phyloP scores from a whole-genome alignment of 2,888 invertebrate species.

The Bellardia pandia region DNA sequence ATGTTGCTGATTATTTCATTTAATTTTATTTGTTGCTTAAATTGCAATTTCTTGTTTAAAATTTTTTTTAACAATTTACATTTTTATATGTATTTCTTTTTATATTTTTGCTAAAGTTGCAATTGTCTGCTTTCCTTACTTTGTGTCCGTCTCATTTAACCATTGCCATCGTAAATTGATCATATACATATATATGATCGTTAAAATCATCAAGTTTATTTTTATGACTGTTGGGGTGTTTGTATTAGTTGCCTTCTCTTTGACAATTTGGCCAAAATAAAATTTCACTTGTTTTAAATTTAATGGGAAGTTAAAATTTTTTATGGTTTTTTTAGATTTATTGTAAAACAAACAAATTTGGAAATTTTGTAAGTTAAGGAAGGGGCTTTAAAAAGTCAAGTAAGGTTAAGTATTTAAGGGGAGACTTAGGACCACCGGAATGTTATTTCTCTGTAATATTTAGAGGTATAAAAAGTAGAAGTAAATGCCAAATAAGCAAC shows the following conservation, averaged over 20 bases:
- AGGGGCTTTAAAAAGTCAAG: no score
- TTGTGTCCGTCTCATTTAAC: conserved; percentile 12
- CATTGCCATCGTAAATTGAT: conserved; percentile 41
- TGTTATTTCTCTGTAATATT: no score
- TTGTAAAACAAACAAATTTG: not conserved
- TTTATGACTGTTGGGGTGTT: conserved; percentile 26
- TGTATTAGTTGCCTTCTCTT: not conserved
- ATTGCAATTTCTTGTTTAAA: conserved; percentile 57
- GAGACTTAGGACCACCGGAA: no score
- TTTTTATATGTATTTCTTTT: no score
- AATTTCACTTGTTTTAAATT: conserved; percentile 28
- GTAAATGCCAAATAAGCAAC: no score
- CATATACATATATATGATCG: conserved; percentile 34
- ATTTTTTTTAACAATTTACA: conserved; percentile 38
- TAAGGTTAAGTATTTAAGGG: no score
- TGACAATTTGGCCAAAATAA: conserved; percentile 4
- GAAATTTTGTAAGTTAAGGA: not conserved
- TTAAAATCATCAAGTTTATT: conserved; percentile 41
- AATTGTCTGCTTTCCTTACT: not conserved
- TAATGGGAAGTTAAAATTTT: conserved; percentile 21
- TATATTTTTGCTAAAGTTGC: conserved; percentile 8
- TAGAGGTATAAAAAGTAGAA: no score
- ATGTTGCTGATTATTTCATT: conserved; percentile 44
- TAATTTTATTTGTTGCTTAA: conserved; percentile 20
- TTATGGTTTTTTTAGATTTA: not conserved